phyloP scores from a whole-genome alignment of 1,140 invertebrate species.

The Leptopilina boulardi region DNA sequence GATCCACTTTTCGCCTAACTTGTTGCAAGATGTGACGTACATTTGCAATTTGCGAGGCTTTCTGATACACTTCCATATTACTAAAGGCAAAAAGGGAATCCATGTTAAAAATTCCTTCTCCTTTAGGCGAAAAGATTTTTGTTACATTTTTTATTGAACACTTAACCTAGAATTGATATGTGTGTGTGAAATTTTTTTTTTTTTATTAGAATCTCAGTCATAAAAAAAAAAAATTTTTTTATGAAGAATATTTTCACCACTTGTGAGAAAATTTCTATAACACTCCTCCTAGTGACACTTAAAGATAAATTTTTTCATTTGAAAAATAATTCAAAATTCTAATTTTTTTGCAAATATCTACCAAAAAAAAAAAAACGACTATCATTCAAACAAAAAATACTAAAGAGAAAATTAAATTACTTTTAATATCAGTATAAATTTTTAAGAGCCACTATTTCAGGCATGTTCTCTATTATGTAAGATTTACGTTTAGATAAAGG shows the following conservation, averaged over 20 bases:
- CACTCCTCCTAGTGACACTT: too few relatives aligned
- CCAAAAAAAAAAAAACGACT: too few relatives aligned
- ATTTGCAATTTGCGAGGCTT: constrained; percentile 6
- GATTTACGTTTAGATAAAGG: constrained; percentile 1
- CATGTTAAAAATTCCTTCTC: constrained; percentile 6
- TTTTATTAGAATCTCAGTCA: background rate
- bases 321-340: too few relatives aligned
- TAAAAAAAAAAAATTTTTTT: background rate
- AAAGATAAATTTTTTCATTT: too few relatives aligned
- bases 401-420: background rate
- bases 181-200: background rate
- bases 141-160: constrained; percentile 13
- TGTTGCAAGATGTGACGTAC: constrained; percentile 25
- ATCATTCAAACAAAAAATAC: too few relatives aligned
- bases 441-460: background rate
- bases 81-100: constrained; percentile 14
- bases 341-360: too few relatives aligned
- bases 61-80: too few relatives aligned
- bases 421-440: background rate
- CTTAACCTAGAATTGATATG: background rate
- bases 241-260: background rate
- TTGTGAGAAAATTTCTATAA: background rate
- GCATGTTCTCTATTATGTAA: background rate
- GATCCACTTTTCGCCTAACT: constrained; percentile 26
- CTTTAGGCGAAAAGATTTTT: constrained; percentile 3